A percentile compares a stretch with the other conserved stretches of the same genome.
These are phyloP conservation scores for Sarcophaga rosellei DNA, from an alignment of 2,888 invertebrate genomes.

Conservation along the genomic window DNA sequence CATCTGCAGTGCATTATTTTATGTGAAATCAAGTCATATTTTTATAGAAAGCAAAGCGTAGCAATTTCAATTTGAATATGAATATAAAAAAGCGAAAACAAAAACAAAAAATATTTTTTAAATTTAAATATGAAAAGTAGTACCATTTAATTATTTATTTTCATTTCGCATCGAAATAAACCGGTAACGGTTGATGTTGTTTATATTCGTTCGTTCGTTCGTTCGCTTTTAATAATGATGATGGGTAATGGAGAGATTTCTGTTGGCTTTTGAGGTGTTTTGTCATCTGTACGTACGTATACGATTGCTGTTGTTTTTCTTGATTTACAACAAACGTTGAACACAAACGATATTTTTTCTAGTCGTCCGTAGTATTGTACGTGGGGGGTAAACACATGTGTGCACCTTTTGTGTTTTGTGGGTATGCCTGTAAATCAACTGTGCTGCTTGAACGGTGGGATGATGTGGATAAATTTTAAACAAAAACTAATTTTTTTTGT, in stretches of 20 bases:
- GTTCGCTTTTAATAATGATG: conserved; percentile 2
- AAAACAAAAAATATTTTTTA: not conserved
- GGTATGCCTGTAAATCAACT: conserved; percentile 10
- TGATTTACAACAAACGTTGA: not conserved
- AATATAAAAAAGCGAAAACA: conserved; percentile 4
- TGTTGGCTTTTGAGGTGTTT: conserved; percentile 9
- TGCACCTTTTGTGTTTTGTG: conserved; percentile 2
- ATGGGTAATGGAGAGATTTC: conserved; percentile 25
- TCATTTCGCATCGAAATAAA: conserved; percentile 16
- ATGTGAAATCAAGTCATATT: not conserved
- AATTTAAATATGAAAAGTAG: conserved; percentile 39
- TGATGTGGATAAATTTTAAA: not conserved
- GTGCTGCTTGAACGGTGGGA: not conserved
- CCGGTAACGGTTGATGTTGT: conserved; percentile 29
- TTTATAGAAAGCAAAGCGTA: conserved; percentile 5
- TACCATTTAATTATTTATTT: conserved; percentile 54
- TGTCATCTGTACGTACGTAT: conserved; percentile 7
- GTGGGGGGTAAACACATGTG: conserved; percentile 19
- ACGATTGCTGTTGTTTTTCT: conserved; percentile 1
- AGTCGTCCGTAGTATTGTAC: conserved; percentile 6
- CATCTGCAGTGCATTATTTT: not conserved
- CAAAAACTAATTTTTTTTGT: not conserved
- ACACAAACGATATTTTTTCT: conserved; percentile 6
- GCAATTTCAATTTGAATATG: conserved; percentile 31
- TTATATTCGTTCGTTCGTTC: not conserved